Conservation (phyloP, 2,888 invertebrate genomes). For the Cantharis flavilabris region DNA sequence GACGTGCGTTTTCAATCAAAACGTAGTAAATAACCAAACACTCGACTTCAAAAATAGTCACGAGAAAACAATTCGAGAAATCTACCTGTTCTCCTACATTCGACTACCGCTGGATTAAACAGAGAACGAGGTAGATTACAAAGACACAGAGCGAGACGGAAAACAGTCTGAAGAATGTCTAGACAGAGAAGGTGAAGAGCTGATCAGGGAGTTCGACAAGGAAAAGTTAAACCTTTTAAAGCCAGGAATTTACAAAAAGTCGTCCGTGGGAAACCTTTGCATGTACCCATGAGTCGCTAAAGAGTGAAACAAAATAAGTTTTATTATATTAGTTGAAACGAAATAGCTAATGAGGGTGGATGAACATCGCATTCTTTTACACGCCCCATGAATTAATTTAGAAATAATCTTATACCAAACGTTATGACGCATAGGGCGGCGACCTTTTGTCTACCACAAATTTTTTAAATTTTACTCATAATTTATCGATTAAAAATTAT, state of each 20-base stretch:
- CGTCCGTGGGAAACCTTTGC: constrained; percentile 54
- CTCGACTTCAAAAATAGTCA: constrained; percentile 18
- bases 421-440: constrained; percentile 31
- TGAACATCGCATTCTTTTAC: constrained; percentile 44
- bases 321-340: constrained; percentile 24
- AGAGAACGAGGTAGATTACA: constrained; percentile 21
- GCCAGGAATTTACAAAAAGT: constrained; percentile 54
- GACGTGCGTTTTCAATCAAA: constrained; percentile 8
- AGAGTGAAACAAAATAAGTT: constrained; percentile 30
- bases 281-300: constrained; percentile 39
- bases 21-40: constrained; percentile 23
- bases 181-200: constrained; percentile 45
- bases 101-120: constrained; percentile 25
- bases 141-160: constrained; percentile 27
- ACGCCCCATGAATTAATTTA: constrained; percentile 46
- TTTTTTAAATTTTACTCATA: not conserved
- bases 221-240: constrained; percentile 45
- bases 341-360: constrained; percentile 30
- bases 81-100: constrained; percentile 32
- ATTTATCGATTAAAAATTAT: not conserved
- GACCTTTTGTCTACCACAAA: constrained; percentile 36
- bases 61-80: constrained; percentile 26
- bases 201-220: constrained; percentile 38
- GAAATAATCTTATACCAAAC: constrained; percentile 36
- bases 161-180: constrained; percentile 48